phyloP scores from a whole-genome alignment of 2,888 invertebrate genomes.

The Octodonta nipae region DNA sequence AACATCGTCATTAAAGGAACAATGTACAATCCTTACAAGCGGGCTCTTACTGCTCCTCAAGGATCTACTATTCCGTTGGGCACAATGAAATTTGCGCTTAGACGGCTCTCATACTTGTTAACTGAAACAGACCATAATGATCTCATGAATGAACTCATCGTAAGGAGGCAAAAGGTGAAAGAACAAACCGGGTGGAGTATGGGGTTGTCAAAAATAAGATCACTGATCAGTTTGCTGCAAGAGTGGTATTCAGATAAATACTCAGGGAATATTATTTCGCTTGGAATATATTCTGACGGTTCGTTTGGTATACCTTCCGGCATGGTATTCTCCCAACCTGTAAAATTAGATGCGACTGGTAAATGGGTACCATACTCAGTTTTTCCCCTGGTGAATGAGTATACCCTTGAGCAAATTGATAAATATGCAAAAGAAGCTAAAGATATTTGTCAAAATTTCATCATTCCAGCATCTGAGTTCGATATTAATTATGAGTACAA shows the following conservation, averaged over 20 bases:
- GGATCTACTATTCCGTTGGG: conserved; percentile 42
- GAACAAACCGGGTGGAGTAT: conserved; percentile 17
- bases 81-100: conserved; percentile 38
- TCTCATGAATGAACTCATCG: too few species aligned
- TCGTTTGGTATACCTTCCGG: conserved; percentile 41
- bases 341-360: conserved; percentile 32
- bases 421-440: conserved; percentile 6
- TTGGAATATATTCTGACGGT: conserved; percentile 44
- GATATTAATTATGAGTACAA: too few species aligned
- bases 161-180: conserved; percentile 6
- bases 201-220: conserved; percentile 20
- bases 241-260: conserved; percentile 36
- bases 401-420: conserved; percentile 8
- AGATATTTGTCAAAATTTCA: background rate
- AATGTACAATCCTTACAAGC: conserved; percentile 38
- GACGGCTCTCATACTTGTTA: conserved; percentile 38
- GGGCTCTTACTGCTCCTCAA: conserved; percentile 34
- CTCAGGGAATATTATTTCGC: conserved; percentile 36
- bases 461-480: too few species aligned
- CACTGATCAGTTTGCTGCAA: conserved; percentile 38
- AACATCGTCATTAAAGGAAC: conserved; percentile 42
- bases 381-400: conserved; percentile 20
- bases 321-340: conserved; percentile 46
- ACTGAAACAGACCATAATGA: too few species aligned
- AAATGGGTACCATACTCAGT: conserved; percentile 35